phyloP scores from a whole-genome alignment of 1,140 invertebrate genomes.

The Drepana arcuata region DNA sequence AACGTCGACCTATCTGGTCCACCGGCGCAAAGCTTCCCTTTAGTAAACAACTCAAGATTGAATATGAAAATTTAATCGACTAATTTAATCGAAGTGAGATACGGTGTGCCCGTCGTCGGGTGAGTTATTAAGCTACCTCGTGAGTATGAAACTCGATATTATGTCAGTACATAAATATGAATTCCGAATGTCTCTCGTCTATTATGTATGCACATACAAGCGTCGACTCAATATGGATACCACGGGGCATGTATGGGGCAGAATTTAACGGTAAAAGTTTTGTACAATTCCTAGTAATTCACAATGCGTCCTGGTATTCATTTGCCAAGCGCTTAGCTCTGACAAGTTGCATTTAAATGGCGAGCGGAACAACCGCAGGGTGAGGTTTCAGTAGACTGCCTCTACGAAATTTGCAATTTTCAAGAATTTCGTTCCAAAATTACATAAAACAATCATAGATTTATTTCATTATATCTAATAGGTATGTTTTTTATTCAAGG shows the following conservation, averaged over 20 bases:
- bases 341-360: conserved; percentile 56
- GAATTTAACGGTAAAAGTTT: no score
- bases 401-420: conserved; percentile 44
- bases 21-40: conserved; percentile 35
- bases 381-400: conserved; percentile 8
- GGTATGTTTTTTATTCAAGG: no score
- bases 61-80: conserved; percentile 79
- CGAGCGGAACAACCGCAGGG: conserved; percentile 17
- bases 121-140: conserved; percentile 34
- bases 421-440: conserved; percentile 31
- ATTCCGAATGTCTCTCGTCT: no score
- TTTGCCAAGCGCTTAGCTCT: conserved; percentile 45
- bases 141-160: no score
- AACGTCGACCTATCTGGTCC: conserved; percentile 6
- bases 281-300: no score
- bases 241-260: no score
- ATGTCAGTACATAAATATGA: no score
- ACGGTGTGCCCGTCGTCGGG: conserved; percentile 17
- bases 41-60: conserved; percentile 75
- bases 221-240: no score
- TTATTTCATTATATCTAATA: no score
- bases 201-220: no score
- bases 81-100: conserved; percentile 72
- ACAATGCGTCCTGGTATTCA: conserved; percentile 35
- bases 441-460: no score